Percentiles rank a stretch among this genome's conserved stretches.
Evolutionary conservation across 2,888 invertebrate genomes (phyloP).

Genomic region (Aelia acuminata): DNA sequence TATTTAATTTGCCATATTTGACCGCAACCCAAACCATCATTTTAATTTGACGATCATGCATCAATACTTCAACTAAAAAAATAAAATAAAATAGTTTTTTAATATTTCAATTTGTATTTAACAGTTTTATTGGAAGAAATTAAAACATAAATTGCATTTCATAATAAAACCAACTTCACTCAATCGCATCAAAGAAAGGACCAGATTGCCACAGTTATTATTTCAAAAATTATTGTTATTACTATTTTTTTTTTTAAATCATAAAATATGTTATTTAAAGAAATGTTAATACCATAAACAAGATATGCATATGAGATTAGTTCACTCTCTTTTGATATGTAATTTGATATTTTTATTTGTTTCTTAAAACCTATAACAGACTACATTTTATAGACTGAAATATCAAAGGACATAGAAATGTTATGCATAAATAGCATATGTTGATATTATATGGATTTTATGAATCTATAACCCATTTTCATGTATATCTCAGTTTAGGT

Average conservation of each 20-base stretch:
- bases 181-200: not conserved
- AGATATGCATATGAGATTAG: not conserved
- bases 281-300: not conserved
- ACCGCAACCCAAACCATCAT: too few species aligned
- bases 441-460: not conserved
- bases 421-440: not conserved
- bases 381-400: not conserved
- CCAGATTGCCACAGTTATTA: not conserved
- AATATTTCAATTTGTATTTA: not conserved
- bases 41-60: too few species aligned
- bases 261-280: not conserved
- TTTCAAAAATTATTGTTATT: not conserved
- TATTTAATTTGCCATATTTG: too few species aligned
- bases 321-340: constrained; percentile 3
- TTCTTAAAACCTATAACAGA: not conserved
- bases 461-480: not conserved
- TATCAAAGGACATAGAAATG: not conserved
- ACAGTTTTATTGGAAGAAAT: not conserved
- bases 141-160: not conserved
- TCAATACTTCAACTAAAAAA: too few species aligned
- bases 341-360: not conserved
- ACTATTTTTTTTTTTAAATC: not conserved
- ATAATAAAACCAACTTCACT: not conserved
- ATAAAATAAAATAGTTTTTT: too few species aligned
- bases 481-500: not conserved